phyloP scores from a whole-genome alignment of 2,113 vertebrate species.

The Monopterus albus region DNA sequence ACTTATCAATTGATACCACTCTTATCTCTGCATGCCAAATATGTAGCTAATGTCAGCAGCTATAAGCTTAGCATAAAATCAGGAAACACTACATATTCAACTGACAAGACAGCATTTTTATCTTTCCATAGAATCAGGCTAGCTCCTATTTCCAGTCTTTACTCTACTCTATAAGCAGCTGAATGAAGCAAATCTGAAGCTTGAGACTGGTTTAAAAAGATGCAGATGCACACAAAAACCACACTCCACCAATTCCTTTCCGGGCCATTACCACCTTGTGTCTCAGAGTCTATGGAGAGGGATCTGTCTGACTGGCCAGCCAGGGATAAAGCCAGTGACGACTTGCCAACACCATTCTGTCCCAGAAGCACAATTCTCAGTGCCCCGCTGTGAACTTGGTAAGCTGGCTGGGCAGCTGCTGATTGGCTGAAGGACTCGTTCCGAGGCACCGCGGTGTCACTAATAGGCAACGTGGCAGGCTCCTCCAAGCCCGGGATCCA shows the following conservation, averaged over 20 bases:
- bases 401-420: constrained; percentile 43
- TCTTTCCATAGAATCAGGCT: background rate
- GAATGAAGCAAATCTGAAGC: background rate
- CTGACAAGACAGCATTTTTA: too few species aligned
- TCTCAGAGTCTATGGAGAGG: constrained; percentile 76
- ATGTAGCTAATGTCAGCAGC: too few species aligned
- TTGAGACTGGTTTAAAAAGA: background rate
- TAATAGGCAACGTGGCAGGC: constrained; percentile 72
- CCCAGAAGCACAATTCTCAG: constrained; percentile 86
- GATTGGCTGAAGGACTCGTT: constrained; percentile 70
- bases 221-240: constrained; percentile 22
- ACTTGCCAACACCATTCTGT: constrained; percentile 91
- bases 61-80: too few species aligned
- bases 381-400: constrained; percentile 74
- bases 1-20: background rate
- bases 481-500: constrained; percentile 77
- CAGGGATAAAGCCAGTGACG: constrained; percentile 88
- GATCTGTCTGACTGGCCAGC: constrained; percentile 83
- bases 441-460: constrained; percentile 65
- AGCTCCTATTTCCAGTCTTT: background rate
- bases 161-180: background rate
- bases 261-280: constrained; percentile 77
- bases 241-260: constrained; percentile 7
- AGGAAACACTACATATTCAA: too few species aligned
- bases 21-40: background rate